phyloP scores from a whole-genome alignment of 2,888 invertebrate species.

The Tyria jacobaeae region DNA sequence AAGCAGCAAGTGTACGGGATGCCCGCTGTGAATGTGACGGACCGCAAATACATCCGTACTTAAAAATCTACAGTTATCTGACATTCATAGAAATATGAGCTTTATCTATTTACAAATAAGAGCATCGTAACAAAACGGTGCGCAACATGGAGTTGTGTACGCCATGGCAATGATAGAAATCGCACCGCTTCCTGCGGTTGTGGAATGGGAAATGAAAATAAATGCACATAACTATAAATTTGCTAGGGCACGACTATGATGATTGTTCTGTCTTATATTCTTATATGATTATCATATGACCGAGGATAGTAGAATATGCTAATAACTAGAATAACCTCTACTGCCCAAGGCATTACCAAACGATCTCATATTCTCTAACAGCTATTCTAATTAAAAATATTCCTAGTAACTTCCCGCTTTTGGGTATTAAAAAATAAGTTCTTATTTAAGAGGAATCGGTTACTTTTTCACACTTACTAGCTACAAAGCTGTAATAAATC shows the following conservation, averaged over 20 bases:
- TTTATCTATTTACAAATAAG: conserved; percentile 49
- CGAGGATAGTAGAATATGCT: neutral
- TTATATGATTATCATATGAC: neutral
- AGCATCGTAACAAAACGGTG: conserved; percentile 36
- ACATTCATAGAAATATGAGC: conserved; percentile 50
- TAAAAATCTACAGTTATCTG: conserved; percentile 68
- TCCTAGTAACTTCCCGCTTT: too few species aligned
- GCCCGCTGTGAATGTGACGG: conserved; percentile 74
- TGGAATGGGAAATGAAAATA: conserved; percentile 67
- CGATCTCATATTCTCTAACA: too few species aligned
- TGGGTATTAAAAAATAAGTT: too few species aligned
- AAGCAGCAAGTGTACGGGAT: conserved; percentile 57
- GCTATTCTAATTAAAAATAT: too few species aligned
- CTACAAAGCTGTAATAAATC: too few species aligned
- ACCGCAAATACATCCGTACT: conserved; percentile 71
- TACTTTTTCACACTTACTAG: too few species aligned
- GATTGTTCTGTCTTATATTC: conserved; percentile 29
- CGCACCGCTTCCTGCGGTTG: conserved; percentile 74
- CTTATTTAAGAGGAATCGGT: too few species aligned
- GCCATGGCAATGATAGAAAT: conserved; percentile 73
- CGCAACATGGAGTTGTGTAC: conserved; percentile 37
- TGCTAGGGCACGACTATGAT: conserved; percentile 46
- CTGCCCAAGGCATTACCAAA: too few species aligned
- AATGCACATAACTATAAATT: conserved; percentile 64
- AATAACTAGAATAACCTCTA: too few species aligned